phyloP scores from a whole-genome alignment of 2,888 invertebrate species.

The Brachyptera putata region DNA sequence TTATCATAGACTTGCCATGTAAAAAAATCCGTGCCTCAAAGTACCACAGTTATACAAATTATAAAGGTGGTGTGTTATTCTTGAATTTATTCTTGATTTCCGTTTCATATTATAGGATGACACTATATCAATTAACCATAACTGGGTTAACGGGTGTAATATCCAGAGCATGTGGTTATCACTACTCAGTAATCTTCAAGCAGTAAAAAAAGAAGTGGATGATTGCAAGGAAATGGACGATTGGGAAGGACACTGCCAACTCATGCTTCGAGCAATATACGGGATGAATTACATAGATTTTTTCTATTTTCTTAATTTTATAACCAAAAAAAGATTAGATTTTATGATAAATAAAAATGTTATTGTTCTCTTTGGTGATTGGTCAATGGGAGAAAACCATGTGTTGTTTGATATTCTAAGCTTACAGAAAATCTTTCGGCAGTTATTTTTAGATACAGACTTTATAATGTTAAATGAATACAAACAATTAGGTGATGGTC shows the following conservation, averaged over 20 bases:
- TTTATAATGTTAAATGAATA: conserved; percentile 4
- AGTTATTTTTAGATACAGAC: conserved; percentile 1
- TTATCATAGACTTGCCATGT: too few relatives aligned
- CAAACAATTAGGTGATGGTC: too few relatives aligned
- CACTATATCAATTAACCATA: conserved; percentile 96
- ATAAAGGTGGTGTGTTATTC: background rate
- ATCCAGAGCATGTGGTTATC: conserved; percentile 66
- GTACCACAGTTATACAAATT: too few relatives aligned
- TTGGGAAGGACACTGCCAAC: conserved; percentile 75
- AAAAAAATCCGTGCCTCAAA: too few relatives aligned
- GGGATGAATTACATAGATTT: conserved; percentile 73
- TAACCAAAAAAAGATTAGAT: conserved; percentile 56
- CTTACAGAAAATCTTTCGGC: conserved; percentile 43
- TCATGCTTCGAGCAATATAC: conserved; percentile 67
- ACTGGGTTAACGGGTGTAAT: conserved; percentile 94
- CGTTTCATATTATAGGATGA: conserved; percentile 56
- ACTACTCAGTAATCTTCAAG: conserved; percentile 57
- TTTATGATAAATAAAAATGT: conserved; percentile 43
- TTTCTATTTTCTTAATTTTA: conserved; percentile 60
- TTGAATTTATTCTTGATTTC: background rate
- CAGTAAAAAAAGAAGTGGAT: conserved; percentile 72
- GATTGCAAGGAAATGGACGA: conserved; percentile 71
- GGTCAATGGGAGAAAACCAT: conserved; percentile 47
- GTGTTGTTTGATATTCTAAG: conserved; percentile 48
- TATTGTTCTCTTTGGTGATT: conserved; percentile 43